phyloP scores from a whole-genome alignment of 2,797 vertebrate genomes.

The Amblyraja radiata region DNA sequence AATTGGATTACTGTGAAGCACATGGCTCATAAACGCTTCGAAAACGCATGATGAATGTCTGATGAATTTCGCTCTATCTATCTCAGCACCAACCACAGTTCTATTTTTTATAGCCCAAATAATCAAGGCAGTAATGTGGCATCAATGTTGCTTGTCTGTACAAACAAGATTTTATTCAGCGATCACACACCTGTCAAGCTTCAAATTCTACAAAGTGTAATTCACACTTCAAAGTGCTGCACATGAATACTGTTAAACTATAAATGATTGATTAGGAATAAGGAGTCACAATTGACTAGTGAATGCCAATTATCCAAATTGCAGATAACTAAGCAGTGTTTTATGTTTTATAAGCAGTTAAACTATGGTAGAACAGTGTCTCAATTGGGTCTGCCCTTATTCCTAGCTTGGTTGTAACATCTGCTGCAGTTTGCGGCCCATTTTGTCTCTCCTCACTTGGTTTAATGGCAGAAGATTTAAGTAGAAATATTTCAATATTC shows the following conservation, averaged over 20 bases:
- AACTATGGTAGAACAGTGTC: not conserved
- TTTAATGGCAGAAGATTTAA: not conserved
- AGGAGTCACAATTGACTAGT: not conserved
- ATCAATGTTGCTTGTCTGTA: not conserved
- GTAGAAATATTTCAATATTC: not conserved
- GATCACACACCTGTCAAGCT: not conserved
- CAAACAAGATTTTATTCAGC: not conserved
- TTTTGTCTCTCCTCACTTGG: not conserved
- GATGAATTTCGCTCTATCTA: not conserved
- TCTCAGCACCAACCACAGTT: not conserved
- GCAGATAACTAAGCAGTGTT: not conserved
- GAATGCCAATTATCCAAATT: not conserved
- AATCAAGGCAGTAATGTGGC: not conserved
- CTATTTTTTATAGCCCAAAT: conserved; percentile 6
- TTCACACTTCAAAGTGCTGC: not conserved
- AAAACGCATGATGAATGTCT: not conserved
- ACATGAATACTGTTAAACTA: not conserved
- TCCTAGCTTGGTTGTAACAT: not conserved
- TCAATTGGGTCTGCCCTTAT: not conserved
- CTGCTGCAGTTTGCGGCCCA: not conserved
- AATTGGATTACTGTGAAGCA: not conserved
- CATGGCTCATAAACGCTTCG: not conserved
- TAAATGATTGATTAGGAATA: not conserved
- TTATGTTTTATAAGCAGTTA: not conserved
- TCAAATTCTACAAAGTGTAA: not conserved